Evolutionary conservation across 2,888 invertebrate genomes (phyloP).

Genomic region (Rhingia rostrata): DNA sequence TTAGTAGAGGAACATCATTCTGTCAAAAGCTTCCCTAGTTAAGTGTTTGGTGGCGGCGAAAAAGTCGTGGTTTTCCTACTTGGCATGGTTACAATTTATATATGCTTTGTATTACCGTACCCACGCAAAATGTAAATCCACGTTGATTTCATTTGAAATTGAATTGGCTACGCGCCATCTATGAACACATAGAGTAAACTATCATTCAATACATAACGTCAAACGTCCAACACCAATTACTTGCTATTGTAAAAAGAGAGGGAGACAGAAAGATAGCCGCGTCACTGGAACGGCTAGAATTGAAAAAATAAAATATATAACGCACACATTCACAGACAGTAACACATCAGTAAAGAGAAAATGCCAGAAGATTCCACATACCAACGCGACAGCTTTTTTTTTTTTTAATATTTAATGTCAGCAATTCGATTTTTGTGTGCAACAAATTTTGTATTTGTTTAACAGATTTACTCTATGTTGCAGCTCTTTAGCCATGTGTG

Average conservation of each 20-base stretch:
- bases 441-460: not conserved
- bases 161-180: constrained; percentile 5
- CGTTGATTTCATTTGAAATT: not conserved
- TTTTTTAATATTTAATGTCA: not conserved
- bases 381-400: no score
- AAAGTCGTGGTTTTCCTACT: no score
- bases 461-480: not conserved
- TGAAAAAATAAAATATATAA: constrained; percentile 11
- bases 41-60: no score
- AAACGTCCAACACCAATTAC: not conserved
- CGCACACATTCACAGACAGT: not conserved
- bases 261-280: not conserved
- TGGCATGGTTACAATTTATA: no score
- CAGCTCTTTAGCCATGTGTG: no score
- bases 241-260: constrained; percentile 3
- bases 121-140: no score
- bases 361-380: no score
- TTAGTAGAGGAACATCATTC: no score
- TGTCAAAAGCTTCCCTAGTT: no score
- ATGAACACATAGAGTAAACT: constrained; percentile 16
- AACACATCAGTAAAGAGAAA: no score
- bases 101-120: no score
- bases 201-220: not conserved
- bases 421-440: constrained; percentile 3
- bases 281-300: constrained; percentile 15